Evolutionary conservation across 2,888 invertebrate species (phyloP).

Genomic region (Heliconius aoede): DNA sequence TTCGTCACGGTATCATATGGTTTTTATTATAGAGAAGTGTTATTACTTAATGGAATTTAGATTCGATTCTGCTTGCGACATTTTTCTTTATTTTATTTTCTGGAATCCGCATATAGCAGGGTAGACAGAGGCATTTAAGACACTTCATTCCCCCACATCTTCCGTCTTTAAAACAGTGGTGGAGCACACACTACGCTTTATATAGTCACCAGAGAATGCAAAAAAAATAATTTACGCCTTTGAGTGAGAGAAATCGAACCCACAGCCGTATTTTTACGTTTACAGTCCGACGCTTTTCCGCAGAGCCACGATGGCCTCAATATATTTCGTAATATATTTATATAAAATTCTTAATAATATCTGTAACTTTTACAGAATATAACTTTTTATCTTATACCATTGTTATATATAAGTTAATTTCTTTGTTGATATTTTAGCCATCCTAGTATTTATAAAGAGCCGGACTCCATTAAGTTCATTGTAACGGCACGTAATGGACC

Average conservation of each 20-base stretch:
- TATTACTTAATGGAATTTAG: not conserved
- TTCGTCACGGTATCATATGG: not conserved
- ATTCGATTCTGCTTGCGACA: not conserved
- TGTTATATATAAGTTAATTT: not conserved
- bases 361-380: not conserved
- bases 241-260: too few species aligned
- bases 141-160: too few species aligned
- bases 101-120: not conserved
- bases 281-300: too few species aligned
- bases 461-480: slow-evolving; percentile 37
- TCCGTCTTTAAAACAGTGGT: not conserved
- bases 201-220: too few species aligned
- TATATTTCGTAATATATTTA: not conserved
- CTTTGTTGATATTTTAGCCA: slow-evolving; percentile 4
- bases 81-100: too few species aligned
- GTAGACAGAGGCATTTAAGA: too few species aligned
- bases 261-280: too few species aligned
- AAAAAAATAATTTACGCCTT: too few species aligned
- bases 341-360: not conserved
- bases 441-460: slow-evolving; percentile 11
- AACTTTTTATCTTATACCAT: not conserved
- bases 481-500: slow-evolving; percentile 47
- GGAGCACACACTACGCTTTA: not conserved
- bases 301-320: too few species aligned
- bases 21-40: too few species aligned